Conservation (phyloP, 2,888 invertebrate genomes). For the Stenolophus ochropezus region DNA sequence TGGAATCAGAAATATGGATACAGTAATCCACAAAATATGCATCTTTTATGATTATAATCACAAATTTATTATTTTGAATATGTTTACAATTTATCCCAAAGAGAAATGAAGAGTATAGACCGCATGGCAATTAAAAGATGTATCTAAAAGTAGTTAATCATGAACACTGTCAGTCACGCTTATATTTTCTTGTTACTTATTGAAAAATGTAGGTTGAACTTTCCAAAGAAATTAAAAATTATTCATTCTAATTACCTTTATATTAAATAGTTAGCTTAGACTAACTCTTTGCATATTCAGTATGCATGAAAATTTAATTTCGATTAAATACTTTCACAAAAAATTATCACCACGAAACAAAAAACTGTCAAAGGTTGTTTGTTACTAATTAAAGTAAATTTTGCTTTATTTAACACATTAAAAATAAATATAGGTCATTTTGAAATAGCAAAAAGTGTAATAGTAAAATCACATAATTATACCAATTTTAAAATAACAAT, state of each 20-base stretch:
- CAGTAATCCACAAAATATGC: neutral
- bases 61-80: too few relatives aligned
- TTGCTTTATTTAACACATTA: neutral
- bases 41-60: too few relatives aligned
- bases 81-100: neutral
- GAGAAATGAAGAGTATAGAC: slow-evolving; percentile 15
- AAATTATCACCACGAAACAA: neutral
- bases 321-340: slow-evolving; percentile 34
- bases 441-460: neutral
- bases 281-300: slow-evolving; percentile 17
- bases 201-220: slow-evolving; percentile 33
- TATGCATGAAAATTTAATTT: slow-evolving; percentile 16
- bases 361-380: neutral
- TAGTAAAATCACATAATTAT: slow-evolving; percentile 9
- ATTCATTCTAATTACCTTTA: slow-evolving; percentile 15
- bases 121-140: slow-evolving; percentile 27
- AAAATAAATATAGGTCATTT: slow-evolving; percentile 4
- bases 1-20: neutral
- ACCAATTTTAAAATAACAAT: slow-evolving; percentile 6
- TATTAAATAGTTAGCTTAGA: neutral
- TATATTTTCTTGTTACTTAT: slow-evolving; percentile 44
- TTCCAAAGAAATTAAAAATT: slow-evolving; percentile 48
- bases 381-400: neutral
- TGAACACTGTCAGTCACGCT: slow-evolving; percentile 39
- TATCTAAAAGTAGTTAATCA: slow-evolving; percentile 7